Evolutionary conservation across 2,113 vertebrate genomes (phyloP).

Genomic region (Formicarius rufipectus): DNA sequence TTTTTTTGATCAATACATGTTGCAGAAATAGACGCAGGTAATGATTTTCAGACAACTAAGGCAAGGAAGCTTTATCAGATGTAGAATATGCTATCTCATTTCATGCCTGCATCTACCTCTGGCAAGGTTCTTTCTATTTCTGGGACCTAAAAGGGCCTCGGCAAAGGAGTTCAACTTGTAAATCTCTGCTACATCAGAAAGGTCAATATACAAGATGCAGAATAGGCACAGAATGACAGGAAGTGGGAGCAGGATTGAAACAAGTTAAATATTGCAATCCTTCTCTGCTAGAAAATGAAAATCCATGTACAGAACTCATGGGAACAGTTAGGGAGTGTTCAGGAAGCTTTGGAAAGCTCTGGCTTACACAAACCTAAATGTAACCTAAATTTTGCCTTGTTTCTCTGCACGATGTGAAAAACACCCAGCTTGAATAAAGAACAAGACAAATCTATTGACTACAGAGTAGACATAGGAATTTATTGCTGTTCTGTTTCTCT

Average conservation of each 20-base stretch:
- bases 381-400: constrained; percentile 20
- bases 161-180: constrained; percentile 43
- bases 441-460: constrained; percentile 32
- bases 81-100: constrained; percentile 59
- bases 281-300: constrained; percentile 28
- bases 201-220: constrained; percentile 54
- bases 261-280: constrained; percentile 3
- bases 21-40: constrained; percentile 50
- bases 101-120: constrained; percentile 33
- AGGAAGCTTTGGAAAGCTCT: constrained; percentile 36
- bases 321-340: neutral
- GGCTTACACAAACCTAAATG: neutral
- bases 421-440: neutral
- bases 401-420: constrained; percentile 22
- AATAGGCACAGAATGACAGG: neutral
- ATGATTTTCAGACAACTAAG: constrained; percentile 33
- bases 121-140: constrained; percentile 56
- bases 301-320: constrained; percentile 4
- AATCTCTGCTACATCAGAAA: constrained; percentile 43
- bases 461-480: neutral
- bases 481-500: constrained; percentile 38
- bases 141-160: constrained; percentile 27
- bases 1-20: neutral
- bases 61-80: constrained; percentile 48
- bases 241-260: constrained; percentile 4